These are phyloP conservation scores for Gymnothorax reevesii DNA, from an alignment of 2,797 vertebrate genomes.

Conservation along the genomic window DNA sequence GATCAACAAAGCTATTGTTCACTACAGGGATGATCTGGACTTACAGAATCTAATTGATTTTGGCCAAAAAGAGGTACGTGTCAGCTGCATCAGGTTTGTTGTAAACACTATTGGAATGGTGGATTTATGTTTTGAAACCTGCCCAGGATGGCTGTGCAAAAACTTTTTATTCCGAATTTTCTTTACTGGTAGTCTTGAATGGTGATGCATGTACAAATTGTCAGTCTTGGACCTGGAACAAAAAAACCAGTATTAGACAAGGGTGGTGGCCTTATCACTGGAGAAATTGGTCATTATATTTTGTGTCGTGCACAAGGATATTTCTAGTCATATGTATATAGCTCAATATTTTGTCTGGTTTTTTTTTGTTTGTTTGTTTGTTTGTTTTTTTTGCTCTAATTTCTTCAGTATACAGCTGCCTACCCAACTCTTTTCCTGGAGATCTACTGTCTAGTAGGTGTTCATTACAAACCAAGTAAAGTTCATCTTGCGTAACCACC, in stretches of 20 bases:
- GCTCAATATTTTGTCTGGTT: background rate
- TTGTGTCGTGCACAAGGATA: background rate
- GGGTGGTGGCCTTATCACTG: background rate
- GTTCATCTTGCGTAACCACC: no score
- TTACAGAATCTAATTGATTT: slow-evolving; percentile 95
- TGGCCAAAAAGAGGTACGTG: slow-evolving; percentile 85
- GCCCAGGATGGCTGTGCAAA: background rate
- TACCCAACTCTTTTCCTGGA: no score
- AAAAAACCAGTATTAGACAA: background rate
- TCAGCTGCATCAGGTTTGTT: background rate
- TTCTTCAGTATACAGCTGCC: background rate
- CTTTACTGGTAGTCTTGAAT: no score
- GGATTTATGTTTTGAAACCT: background rate
- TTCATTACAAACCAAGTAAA: no score
- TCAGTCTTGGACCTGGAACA: background rate
- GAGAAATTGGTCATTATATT: background rate
- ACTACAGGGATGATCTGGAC: slow-evolving; percentile 91
- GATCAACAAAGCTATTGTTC: slow-evolving; percentile 80
- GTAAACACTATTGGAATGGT: background rate
- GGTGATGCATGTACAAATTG: background rate
- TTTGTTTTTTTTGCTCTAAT: background rate
- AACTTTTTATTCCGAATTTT: no score
- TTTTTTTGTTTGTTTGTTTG: background rate
- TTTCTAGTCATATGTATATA: background rate
- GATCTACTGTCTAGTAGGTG: no score